A percentile compares a stretch with the other conserved stretches of the same genome.
phyloP scores from a whole-genome alignment of 2,113 vertebrate species.

The Ailuropoda melanoleuca region DNA sequence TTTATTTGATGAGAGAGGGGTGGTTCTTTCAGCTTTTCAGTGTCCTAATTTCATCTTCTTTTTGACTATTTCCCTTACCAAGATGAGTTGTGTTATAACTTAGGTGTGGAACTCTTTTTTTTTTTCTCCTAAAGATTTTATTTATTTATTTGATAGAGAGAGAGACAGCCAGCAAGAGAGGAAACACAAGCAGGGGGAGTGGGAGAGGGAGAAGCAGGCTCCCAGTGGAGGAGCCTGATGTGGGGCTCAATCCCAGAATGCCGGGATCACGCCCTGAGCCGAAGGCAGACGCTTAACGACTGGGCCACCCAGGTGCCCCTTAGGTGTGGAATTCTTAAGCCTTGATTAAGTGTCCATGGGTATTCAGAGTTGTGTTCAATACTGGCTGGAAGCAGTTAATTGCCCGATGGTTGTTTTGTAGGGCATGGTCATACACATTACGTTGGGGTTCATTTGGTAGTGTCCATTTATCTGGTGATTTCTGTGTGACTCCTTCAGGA shows the following conservation, averaged over 20 bases:
- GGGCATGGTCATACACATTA: not conserved
- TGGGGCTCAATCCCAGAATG: too few species aligned
- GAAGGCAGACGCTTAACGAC: too few species aligned
- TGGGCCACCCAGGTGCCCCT: not conserved
- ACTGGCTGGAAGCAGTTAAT: not conserved
- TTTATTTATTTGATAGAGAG: too few species aligned
- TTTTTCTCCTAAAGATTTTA: too few species aligned
- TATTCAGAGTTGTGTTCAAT: not conserved
- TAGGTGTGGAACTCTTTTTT: not conserved
- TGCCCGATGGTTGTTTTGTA: not conserved
- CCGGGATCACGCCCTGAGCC: too few species aligned
- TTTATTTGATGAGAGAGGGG: not conserved
- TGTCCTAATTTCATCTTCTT: not conserved
- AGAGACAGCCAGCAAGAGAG: too few species aligned
- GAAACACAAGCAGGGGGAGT: too few species aligned
- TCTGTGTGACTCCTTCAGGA: slow-evolving; percentile 7
- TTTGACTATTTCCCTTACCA: not conserved
- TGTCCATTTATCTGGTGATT: not conserved
- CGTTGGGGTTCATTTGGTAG: not conserved
- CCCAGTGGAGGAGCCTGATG: too few species aligned
- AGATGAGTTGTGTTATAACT: not conserved
- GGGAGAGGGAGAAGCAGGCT: too few species aligned
- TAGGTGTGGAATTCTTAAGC: not conserved
- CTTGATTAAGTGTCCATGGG: not conserved
- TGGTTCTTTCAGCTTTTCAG: not conserved